These are phyloP conservation scores for Zaprionus bogoriensis DNA, from an alignment of 2,888 invertebrate genomes.

Conservation along the genomic window DNA sequence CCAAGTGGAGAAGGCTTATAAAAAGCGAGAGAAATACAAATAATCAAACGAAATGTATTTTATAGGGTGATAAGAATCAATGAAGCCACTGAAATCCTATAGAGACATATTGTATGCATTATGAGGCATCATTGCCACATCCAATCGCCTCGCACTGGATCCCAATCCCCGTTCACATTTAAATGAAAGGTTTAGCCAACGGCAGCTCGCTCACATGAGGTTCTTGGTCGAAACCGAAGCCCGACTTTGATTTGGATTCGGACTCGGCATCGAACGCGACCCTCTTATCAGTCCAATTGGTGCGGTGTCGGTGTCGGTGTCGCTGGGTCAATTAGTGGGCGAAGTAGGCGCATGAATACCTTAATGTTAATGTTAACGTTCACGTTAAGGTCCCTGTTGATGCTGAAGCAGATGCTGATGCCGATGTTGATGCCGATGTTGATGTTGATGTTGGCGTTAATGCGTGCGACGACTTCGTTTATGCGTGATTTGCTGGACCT, in stretches of 20 bases:
- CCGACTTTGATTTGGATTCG: not conserved
- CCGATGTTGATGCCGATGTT: slow-evolving; percentile 19
- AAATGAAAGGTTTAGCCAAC: slow-evolving; percentile 70
- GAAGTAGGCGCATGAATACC: slow-evolving; percentile 77
- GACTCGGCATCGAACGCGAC: no score
- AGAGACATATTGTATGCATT: slow-evolving; percentile 82
- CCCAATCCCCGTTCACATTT: slow-evolving; percentile 54
- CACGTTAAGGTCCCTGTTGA: slow-evolving; percentile 21
- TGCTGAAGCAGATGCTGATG: slow-evolving; percentile 26
- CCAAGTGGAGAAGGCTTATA: slow-evolving; percentile 60
- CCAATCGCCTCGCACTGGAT: slow-evolving; percentile 1
- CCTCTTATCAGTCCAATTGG: slow-evolving; percentile 40
- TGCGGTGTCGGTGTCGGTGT: slow-evolving; percentile 46
- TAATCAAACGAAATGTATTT: slow-evolving; percentile 82
- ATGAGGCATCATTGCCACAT: slow-evolving; percentile 62
- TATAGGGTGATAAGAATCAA: slow-evolving; percentile 83
- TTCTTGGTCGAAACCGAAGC: slow-evolving; percentile 7
- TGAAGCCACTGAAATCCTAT: slow-evolving; percentile 83
- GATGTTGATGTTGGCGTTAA: slow-evolving; percentile 25
- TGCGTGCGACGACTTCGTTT: slow-evolving; percentile 53
- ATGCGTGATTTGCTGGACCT: slow-evolving; percentile 69
- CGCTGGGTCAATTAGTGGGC: slow-evolving; percentile 78
- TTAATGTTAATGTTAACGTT: slow-evolving; percentile 56
- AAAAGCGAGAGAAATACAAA: slow-evolving; percentile 76
- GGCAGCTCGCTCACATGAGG: slow-evolving; percentile 32